Evolutionary conservation across 2,797 vertebrate genomes (phyloP), one percentile per base, ranked within the genome.

Genomic region (Characodon lateralis): DNA sequence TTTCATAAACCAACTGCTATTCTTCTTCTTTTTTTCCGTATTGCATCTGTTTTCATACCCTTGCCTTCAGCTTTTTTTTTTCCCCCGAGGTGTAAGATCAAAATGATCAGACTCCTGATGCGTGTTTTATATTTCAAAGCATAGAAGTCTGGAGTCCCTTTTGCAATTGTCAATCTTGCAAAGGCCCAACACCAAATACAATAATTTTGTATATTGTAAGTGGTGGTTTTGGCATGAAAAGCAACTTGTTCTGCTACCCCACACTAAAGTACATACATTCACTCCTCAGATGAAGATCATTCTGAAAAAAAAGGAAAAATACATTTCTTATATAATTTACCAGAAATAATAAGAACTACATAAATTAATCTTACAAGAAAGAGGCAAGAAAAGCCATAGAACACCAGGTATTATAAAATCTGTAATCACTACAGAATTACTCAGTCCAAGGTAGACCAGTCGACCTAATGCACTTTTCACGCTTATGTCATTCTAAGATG

Each of bases 81-180:
- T n/a, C n/a, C 86, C 79, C 51, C 78, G 71, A 66, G 82, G 84
- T 82, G 82, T 90, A 86, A 89, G 81, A 71, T 74, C 79, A 69
- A 76, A 72, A 26, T 84, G 78, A 88, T 78, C 78, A 79, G 86
- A 90, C 73, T 82, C 59, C 58, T 31, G 41, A 20, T 43, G 58
- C 20, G 53, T 72, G 78, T 88, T 88, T 88, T 56, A 69, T 74
- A 71, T 83, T 78, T 74, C 56, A 10, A 58, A 83, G 53, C 74
- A 77, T 58, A 35, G 76, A 77, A 84, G 73, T 87, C 80, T 75
- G 48, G 71, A 73, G 43, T 71, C 35, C 50, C 26, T 56, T 80
- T 65, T 78, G 22, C 59, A 74, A 74, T 26, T 55, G 61, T 53
- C 20, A 53, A 6, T 53, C 51, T 20, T 53, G 16, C 3, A 53